Evolutionary conservation across 2,113 vertebrate genomes (phyloP).

Genomic region (Gymnarchus niloticus): DNA sequence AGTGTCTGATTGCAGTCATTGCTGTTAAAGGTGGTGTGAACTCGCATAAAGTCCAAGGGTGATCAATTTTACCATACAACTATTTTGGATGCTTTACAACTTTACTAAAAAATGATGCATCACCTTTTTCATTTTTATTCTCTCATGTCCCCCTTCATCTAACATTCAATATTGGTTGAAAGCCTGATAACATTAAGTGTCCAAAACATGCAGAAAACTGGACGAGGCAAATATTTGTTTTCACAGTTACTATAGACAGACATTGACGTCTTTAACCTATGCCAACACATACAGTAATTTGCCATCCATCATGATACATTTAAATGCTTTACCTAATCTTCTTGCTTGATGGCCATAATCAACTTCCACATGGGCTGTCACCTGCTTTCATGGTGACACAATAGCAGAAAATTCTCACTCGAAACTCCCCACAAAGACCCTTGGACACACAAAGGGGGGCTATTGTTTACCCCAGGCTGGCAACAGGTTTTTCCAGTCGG

Average conservation of each 20-base stretch:
- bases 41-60: background rate
- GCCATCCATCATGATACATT: background rate
- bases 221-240: background rate
- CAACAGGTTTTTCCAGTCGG: slow-evolving; percentile 13
- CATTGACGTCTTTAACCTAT: background rate
- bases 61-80: background rate
- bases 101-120: background rate
- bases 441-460: background rate
- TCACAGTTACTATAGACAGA: background rate
- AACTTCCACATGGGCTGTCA: background rate
- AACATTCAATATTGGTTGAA: background rate
- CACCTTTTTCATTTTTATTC: background rate
- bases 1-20: background rate
- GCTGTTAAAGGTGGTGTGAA: background rate
- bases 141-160: background rate
- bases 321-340: background rate
- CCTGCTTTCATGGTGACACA: background rate
- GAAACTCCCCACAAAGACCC: slow-evolving; percentile 20
- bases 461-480: background rate
- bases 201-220: background rate
- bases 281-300: background rate
- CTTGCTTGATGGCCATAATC: background rate
- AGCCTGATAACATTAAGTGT: background rate
- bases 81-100: background rate
- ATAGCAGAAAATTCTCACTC: background rate